These are phyloP conservation scores for Bubo scandiacus DNA, from an alignment of 2,113 vertebrate genomes.

Conservation along the genomic window DNA sequence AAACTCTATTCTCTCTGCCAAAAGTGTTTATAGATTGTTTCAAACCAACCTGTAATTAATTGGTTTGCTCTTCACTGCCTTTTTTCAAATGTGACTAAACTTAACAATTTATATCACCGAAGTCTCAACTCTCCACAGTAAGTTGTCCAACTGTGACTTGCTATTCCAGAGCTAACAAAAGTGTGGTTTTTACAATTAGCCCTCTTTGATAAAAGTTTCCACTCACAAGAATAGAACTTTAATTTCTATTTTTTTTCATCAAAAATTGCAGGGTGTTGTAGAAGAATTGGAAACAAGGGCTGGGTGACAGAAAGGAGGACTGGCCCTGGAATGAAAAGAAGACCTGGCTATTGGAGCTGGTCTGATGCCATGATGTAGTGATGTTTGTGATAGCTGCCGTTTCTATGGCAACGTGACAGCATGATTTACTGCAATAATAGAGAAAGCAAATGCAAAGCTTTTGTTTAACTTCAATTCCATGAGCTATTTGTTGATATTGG, in stretches of 20 bases:
- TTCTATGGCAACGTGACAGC: constrained; percentile 3
- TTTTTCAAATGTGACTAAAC: background rate
- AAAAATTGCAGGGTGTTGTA: background rate
- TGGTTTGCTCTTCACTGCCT: background rate
- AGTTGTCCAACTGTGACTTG: background rate
- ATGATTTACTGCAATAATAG: constrained; percentile 25
- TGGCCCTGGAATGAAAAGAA: background rate
- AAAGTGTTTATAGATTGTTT: background rate
- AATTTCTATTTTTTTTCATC: background rate
- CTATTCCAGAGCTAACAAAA: background rate
- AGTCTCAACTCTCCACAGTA: background rate
- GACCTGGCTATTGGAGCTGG: background rate
- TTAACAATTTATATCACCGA: background rate
- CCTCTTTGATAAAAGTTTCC: background rate
- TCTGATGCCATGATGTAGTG: background rate
- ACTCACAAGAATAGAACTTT: background rate
- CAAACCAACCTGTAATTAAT: background rate
- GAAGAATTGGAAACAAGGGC: background rate
- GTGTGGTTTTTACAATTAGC: background rate
- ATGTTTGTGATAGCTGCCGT: constrained; percentile 32
- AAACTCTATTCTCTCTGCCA: background rate
- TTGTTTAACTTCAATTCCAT: constrained; percentile 23
- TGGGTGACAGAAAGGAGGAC: background rate
- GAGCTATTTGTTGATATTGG: constrained; percentile 3
- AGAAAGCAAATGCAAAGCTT: constrained; percentile 49